Evolutionary conservation across 1,140 invertebrate species (phyloP).

Genomic region (Charaxes varanes): DNA sequence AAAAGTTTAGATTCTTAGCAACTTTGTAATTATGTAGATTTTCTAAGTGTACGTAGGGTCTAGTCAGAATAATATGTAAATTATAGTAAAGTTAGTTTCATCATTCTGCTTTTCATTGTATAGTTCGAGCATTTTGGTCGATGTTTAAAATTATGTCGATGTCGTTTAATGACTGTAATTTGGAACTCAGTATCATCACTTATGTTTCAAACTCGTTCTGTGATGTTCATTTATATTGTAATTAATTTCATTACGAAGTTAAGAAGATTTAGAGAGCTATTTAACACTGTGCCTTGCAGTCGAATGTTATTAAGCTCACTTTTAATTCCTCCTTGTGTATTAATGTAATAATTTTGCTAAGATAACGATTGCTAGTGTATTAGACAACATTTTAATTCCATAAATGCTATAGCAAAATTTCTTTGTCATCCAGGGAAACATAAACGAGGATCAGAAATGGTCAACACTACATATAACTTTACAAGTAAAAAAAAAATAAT

Average conservation of each 20-base stretch:
- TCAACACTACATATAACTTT: no score
- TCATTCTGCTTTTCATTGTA: constrained; percentile 59
- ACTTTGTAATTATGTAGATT: constrained; percentile 73
- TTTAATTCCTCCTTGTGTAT: neutral
- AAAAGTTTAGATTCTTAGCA: constrained; percentile 69
- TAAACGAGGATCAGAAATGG: no score
- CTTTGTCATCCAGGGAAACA: no score
- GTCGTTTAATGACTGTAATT: constrained; percentile 26
- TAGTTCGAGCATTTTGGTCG: constrained; percentile 35
- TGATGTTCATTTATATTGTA: constrained; percentile 9
- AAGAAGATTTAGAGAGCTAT: constrained; percentile 3
- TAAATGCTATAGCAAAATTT: no score
- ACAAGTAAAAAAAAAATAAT: no score
- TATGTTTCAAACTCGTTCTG: constrained; percentile 10
- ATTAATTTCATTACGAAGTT: constrained; percentile 4
- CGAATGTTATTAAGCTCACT: constrained; percentile 5
- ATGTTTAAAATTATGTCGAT: constrained; percentile 31
- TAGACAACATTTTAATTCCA: no score
- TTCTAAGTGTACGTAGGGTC: constrained; percentile 68
- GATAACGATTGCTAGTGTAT: no score
- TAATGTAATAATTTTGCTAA: constrained; percentile 2
- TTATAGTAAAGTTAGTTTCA: constrained; percentile 61
- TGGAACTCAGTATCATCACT: constrained; percentile 4
- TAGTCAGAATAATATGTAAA: constrained; percentile 54
- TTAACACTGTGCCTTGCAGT: constrained; percentile 21